Conservation (phyloP, 2,888 invertebrate species). For the Ornithoptera priamus region DNA sequence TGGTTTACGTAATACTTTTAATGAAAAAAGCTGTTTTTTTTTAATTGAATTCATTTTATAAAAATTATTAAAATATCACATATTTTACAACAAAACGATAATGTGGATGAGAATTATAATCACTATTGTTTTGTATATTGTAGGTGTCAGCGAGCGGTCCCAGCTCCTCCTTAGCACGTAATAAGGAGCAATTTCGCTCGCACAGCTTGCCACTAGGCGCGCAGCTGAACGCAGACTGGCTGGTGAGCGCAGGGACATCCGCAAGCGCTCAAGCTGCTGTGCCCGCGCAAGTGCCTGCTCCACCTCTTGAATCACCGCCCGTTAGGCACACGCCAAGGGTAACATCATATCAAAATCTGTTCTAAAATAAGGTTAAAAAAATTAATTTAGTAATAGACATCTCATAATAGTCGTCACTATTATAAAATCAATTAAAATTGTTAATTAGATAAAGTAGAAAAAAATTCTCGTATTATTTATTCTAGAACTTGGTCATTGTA, state of each 20-base stretch:
- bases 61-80: no score
- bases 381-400: no score
- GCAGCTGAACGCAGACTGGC: conserved; percentile 73
- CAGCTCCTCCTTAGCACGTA: conserved; percentile 34
- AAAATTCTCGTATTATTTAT: no score
- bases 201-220: conserved; percentile 82
- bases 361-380: no score
- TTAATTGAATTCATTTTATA: no score
- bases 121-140: conserved; percentile 25
- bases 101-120: no score
- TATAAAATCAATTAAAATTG: no score
- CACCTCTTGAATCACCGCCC: conserved; percentile 62
- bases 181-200: conserved; percentile 81
- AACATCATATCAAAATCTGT: conserved; percentile 30
- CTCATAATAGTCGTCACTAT: no score
- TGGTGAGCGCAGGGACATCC: conserved; percentile 49
- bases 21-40: no score
- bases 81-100: no score
- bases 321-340: conserved; percentile 69
- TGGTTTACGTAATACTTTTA: neutral
- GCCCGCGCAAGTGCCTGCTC: conserved; percentile 34
- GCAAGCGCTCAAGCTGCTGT: conserved; percentile 33
- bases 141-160: conserved; percentile 34
- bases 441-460: no score
- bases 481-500: no score